Evolutionary conservation across 2,113 vertebrate genomes (phyloP).

Genomic region (Silurus asotus): DNA sequence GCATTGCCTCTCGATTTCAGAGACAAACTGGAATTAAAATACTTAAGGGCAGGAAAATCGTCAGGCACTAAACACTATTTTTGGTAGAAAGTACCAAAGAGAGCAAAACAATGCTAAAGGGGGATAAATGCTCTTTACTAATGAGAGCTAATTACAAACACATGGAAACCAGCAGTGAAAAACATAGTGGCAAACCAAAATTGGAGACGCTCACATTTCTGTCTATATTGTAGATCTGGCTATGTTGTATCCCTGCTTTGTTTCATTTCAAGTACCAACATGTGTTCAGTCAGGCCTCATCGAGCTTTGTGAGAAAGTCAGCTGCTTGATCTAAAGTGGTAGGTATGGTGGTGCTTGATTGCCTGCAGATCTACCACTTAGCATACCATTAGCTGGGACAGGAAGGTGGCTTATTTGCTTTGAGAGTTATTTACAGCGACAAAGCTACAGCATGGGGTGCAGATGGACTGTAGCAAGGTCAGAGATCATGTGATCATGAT

Average conservation of each 20-base stretch:
- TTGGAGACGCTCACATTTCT: neutral
- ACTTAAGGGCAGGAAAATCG: neutral
- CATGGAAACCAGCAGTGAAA: neutral
- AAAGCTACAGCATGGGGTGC: neutral
- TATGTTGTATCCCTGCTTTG: neutral
- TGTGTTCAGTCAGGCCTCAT: neutral
- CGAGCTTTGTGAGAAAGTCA: neutral
- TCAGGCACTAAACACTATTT: neutral
- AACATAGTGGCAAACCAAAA: neutral
- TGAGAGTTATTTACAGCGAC: neutral
- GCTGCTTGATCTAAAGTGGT: neutral
- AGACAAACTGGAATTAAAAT: neutral
- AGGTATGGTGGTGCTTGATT: neutral
- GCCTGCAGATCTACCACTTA: constrained; percentile 1
- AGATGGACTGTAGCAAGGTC: neutral
- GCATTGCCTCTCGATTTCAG: neutral
- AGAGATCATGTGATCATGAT: neutral
- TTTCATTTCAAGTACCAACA: neutral
- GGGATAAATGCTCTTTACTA: neutral
- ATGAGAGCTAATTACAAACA: neutral
- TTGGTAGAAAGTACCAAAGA: neutral
- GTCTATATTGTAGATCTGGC: neutral
- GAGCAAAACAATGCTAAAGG: neutral
- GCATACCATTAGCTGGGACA: neutral
- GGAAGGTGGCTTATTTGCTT: neutral